Conservation (phyloP, 23 tunicate genomes). For the Oikopleura dioica region DNA sequence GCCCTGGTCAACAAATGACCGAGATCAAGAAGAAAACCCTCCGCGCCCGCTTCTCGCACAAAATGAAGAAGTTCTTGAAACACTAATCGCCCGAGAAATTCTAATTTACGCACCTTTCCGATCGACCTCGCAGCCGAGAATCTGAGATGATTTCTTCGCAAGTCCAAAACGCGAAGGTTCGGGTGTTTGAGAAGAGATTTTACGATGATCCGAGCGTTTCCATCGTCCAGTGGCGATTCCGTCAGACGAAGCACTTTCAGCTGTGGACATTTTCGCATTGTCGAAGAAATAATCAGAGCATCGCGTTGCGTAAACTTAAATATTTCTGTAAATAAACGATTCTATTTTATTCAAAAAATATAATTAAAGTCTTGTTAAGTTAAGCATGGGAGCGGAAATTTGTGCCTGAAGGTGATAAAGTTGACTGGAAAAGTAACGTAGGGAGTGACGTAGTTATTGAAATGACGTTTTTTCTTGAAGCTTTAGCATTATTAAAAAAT, state of each 20-base stretch:
- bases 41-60: no score
- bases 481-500: no score
- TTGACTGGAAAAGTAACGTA: no score
- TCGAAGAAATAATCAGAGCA: constrained; percentile 35
- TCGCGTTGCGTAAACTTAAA: constrained; percentile 80
- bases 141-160: constrained; percentile 54
- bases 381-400: no score
- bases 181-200: constrained; percentile 67
- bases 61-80: no score
- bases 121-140: constrained; percentile 74
- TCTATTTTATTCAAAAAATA: no score
- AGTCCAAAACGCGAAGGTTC: constrained; percentile 25
- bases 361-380: no score
- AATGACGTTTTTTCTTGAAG: background rate
- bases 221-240: constrained; percentile 60
- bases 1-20: no score
- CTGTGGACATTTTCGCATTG: constrained; percentile 25
- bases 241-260: constrained; percentile 32
- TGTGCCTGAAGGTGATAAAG: no score
- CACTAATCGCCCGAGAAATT: no score
- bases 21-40: no score
- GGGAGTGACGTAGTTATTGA: no score
- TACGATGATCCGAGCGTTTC: constrained; percentile 27
- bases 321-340: background rate
- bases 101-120: constrained; percentile 50